These are phyloP conservation scores for Camelus bactrianus DNA, from an alignment of 2,113 vertebrate species.

Conservation along the genomic window DNA sequence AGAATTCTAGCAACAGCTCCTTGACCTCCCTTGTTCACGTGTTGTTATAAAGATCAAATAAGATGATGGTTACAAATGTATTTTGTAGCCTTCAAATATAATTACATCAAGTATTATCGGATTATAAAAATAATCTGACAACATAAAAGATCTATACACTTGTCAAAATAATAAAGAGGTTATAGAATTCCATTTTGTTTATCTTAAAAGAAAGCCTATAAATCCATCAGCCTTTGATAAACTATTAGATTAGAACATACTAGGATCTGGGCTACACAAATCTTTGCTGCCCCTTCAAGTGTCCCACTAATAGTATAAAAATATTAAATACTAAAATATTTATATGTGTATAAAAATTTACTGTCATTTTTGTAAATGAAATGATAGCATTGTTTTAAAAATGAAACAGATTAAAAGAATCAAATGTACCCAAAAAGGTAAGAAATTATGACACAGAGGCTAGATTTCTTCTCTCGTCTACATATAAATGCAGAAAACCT, in stretches of 20 bases:
- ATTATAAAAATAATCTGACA: not conserved
- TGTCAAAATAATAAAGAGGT: not conserved
- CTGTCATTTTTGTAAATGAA: not conserved
- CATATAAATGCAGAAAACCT: conserved; percentile 31
- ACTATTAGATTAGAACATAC: not conserved
- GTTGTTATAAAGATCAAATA: not conserved
- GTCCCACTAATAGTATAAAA: not conserved
- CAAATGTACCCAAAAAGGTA: not conserved
- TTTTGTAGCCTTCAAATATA: not conserved
- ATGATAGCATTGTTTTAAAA: not conserved
- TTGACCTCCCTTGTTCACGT: not conserved
- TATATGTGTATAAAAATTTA: not conserved
- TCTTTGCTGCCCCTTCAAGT: not conserved
- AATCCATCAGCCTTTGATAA: not conserved
- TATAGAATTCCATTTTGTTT: not conserved
- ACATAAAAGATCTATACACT: not conserved
- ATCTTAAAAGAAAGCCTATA: not conserved
- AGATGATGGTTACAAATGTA: not conserved
- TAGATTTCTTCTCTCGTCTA: conserved; percentile 46
- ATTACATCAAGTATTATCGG: not conserved
- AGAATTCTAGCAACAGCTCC: not conserved
- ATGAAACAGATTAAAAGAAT: not conserved
- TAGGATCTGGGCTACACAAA: not conserved
- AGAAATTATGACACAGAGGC: not conserved
- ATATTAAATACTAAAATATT: not conserved